Percentiles rank a stretch among this genome's conserved stretches.
Evolutionary conservation across 35 echinoderm and acorn worm species (phyloP).

Genomic region (Chiridota heheva): DNA sequence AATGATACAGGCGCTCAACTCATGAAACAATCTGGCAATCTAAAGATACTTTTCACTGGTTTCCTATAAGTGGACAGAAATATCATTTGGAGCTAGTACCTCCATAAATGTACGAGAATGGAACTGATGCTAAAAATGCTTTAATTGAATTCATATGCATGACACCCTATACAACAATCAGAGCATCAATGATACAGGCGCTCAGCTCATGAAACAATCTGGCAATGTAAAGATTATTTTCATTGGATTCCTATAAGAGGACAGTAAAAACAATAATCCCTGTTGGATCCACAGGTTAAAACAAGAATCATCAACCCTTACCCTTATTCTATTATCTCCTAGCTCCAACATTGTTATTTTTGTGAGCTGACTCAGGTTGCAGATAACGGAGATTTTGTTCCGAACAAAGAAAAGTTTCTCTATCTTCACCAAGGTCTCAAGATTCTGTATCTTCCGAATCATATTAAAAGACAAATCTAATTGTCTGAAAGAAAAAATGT

Average conservation of each 20-base stretch:
- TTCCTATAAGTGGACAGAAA: background rate
- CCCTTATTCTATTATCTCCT: conserved; percentile 86
- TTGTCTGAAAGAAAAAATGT: conserved; percentile 51
- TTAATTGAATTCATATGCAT: no score
- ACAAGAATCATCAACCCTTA: conserved; percentile 18
- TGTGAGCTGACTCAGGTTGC: conserved; percentile 63
- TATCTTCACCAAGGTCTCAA: conserved; percentile 71
- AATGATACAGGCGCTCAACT: no score
- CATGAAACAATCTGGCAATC: background rate
- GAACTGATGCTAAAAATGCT: no score
- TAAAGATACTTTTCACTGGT: background rate
- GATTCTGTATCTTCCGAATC: conserved; percentile 75
- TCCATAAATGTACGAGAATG: no score
- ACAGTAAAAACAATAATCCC: background rate
- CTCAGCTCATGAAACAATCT: background rate
- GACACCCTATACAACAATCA: no score
- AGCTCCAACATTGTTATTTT: conserved; percentile 91
- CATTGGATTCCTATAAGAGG: background rate
- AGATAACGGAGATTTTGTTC: conserved; percentile 82
- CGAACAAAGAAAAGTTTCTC: conserved; percentile 80
- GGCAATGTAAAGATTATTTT: background rate
- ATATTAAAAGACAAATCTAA: conserved; percentile 92
- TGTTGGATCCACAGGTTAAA: background rate
- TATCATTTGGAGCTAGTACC: background rate
- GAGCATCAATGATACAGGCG: no score